Conservation (phyloP, 1,140 invertebrate genomes). For the Lepidurus packardi region DNA sequence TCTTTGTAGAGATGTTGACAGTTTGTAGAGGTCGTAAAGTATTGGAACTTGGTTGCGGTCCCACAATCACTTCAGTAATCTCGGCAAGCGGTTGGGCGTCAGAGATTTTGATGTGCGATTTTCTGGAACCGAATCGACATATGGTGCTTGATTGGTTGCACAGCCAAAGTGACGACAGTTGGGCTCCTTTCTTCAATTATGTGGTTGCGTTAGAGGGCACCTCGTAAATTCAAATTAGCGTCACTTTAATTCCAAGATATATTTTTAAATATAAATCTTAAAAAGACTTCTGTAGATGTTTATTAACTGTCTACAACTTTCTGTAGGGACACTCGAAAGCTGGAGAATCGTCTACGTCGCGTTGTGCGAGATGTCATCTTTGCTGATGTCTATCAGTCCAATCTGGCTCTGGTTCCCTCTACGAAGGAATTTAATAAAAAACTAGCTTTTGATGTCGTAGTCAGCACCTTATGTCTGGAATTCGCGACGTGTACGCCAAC, state of each 20-base stretch:
- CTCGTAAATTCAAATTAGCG: constrained; percentile 4
- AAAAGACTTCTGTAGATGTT: neutral
- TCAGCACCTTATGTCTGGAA: constrained; percentile 28
- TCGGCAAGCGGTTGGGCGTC: constrained; percentile 33
- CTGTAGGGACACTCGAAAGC: neutral
- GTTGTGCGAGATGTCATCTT: constrained; percentile 18
- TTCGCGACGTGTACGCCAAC: constrained; percentile 10
- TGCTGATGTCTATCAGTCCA: constrained; percentile 22
- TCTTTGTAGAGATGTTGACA: neutral
- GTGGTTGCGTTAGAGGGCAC: constrained; percentile 29
- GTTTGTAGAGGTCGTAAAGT: constrained; percentile 15
- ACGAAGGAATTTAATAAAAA: neutral
- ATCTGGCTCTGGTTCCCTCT: neutral
- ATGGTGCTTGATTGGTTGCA: constrained; percentile 9
- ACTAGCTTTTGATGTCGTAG: constrained; percentile 10
- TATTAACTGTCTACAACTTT: neutral
- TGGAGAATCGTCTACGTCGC: constrained; percentile 26
- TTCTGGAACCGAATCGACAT: constrained; percentile 32
- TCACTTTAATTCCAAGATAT: neutral
- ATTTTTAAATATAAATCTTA: neutral
- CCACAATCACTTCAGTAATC: constrained; percentile 34
- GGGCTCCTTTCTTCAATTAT: constrained; percentile 32
- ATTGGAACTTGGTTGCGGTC: constrained; percentile 33
- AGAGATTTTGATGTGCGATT: constrained; percentile 33
- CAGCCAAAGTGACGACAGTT: neutral